Evolutionary conservation across 2,797 vertebrate genomes (phyloP).

Genomic region (Uromys caudimaculatus): DNA sequence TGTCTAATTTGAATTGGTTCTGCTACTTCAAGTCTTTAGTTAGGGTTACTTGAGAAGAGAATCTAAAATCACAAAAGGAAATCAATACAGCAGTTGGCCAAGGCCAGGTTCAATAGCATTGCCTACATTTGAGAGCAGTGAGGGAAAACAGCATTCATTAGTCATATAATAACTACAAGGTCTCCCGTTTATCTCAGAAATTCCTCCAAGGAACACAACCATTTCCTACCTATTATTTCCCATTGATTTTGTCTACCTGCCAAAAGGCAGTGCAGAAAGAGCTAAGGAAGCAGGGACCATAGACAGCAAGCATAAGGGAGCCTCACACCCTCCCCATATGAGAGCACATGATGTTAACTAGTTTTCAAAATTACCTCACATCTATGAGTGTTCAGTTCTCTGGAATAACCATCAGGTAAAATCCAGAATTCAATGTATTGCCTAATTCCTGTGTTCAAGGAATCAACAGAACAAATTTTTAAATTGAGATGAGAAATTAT

Average conservation of each 20-base stretch:
- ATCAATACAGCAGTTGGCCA: constrained; percentile 80
- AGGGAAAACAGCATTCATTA: constrained; percentile 79
- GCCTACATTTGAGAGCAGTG: constrained; percentile 52
- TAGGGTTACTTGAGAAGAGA: constrained; percentile 74
- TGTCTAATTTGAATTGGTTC: constrained; percentile 69
- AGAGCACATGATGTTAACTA: not conserved
- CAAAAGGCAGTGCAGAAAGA: constrained; percentile 36
- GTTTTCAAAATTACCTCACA: not conserved
- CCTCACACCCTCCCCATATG: not conserved
- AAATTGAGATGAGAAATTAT: not conserved
- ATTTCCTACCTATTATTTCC: constrained; percentile 74
- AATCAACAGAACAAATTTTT: not conserved
- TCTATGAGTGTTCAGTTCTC: not conserved
- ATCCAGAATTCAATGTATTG: not conserved
- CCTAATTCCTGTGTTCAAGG: not conserved
- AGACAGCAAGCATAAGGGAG: not conserved
- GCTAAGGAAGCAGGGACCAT: constrained; percentile 6
- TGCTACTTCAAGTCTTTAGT: constrained; percentile 72
- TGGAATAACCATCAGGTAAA: not conserved
- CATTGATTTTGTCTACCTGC: constrained; percentile 67
- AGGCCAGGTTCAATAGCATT: constrained; percentile 73
- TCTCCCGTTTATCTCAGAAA: constrained; percentile 74
- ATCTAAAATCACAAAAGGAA: constrained; percentile 76
- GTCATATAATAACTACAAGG: constrained; percentile 76
- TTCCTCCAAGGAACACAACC: constrained; percentile 70